Conservation (phyloP, 1,140 invertebrate species). For the Brachionus sp. region DNA sequence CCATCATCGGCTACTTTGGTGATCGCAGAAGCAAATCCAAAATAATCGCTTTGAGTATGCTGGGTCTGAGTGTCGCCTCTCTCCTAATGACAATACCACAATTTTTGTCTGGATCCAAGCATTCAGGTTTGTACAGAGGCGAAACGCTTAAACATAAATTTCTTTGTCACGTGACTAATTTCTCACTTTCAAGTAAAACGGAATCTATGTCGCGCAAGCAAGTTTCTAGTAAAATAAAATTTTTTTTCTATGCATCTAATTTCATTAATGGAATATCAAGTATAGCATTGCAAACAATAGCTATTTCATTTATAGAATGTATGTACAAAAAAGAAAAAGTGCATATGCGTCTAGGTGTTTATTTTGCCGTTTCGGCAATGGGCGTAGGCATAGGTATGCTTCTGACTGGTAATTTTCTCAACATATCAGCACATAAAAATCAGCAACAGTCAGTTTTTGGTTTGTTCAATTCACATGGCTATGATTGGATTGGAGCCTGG, state of each 20-base stretch:
- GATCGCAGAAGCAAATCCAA: background rate
- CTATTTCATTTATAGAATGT: conserved; percentile 27
- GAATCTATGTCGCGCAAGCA: background rate
- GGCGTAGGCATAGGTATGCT: conserved; percentile 43
- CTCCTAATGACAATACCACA: background rate
- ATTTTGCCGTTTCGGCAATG: conserved; percentile 28
- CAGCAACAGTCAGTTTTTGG: background rate
- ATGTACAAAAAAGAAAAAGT: conserved; percentile 35
- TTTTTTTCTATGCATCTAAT: conserved; percentile 14
- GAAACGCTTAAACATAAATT: background rate
- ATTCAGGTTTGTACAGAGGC: background rate
- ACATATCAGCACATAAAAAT: background rate
- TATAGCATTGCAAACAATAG: conserved; percentile 23
- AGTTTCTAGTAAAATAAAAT: background rate
- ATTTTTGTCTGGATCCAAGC: background rate
- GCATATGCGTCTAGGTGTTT: conserved; percentile 8
- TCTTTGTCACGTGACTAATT: background rate
- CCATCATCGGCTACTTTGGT: conserved; percentile 38
- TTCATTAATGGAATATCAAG: conserved; percentile 36
- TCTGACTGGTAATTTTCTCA: conserved; percentile 28
- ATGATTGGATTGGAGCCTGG: conserved; percentile 37
- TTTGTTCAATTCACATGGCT: background rate
- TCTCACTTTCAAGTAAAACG: background rate
- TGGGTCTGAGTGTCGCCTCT: conserved; percentile 14
- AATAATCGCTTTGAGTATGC: conserved; percentile 12